Base-by-base conservation (phyloP, 2,888 invertebrate species). In the Drosophila pegasa region DNA sequence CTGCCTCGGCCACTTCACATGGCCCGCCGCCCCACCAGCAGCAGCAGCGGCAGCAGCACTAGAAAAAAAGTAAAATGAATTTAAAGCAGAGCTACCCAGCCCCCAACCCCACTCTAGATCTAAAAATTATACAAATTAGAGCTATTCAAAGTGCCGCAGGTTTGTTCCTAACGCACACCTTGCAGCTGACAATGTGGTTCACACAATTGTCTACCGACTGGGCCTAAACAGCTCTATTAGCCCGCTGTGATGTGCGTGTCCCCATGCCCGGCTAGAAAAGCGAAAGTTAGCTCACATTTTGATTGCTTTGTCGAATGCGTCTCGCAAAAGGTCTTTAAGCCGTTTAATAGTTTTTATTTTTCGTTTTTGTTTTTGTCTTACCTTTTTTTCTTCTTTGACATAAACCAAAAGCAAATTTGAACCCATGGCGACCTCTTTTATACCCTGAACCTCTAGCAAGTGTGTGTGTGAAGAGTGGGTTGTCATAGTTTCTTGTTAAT, bases 71-170 rank as follows among this genome's bases (percentile, higher is more conserved):
- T 31, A 50, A 50, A 31, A 22, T 50, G 33, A 33, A 35, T 50
- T 33, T 6, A 16, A 35, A 25, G 35, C 35, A 48, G 10, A 7
- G 10, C 35, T 76, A n/a, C n/a, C n/a, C n/a, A n/a, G n/a, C n/a
- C n/a, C n/a, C n/a, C n/a, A n/a, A n/a, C 57, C 47, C 59, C 45
- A 54, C 69, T 66, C 47, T 56, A 66, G 70, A 69, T 48, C 60
- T 47, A 25, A 18, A 76, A 84, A 88, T 87, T 87, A 88, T 70
- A 88, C 80, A 78, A 88, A 84, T 88, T 80, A 86, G 75, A 68
- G 51, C 48, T 52, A 66, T 25, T 33, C 63, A 60, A 79, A 83
- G 84, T 84, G 87, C 71, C 45, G 71, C 64, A 55, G 84, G 70
- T 56, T 64, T 83, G 72, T 86, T 80, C 69, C 78, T 83, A 62